Percentiles rank a stretch among this genome's conserved stretches.
These are phyloP conservation scores for Zhengitettix transpicula DNA, from an alignment of 2,888 invertebrate species.

Conservation along the genomic window DNA sequence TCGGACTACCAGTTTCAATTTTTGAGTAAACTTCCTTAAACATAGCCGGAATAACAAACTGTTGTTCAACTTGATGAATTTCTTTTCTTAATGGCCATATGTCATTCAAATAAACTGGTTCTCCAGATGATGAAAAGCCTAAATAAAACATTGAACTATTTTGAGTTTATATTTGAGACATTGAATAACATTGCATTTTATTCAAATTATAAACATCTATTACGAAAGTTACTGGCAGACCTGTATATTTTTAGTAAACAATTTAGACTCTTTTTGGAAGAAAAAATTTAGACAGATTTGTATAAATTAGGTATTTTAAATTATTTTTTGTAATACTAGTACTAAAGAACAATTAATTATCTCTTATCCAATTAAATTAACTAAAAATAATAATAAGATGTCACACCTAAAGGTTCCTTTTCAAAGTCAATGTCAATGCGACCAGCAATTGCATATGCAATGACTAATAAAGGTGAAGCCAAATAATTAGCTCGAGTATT, in stretches of 20 bases:
- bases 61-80: constrained; percentile 76
- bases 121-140: constrained; percentile 51
- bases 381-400: background rate
- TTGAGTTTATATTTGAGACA: background rate
- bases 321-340: too few species aligned
- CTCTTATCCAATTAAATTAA: too few species aligned
- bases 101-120: constrained; percentile 68
- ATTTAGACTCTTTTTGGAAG: too few species aligned
- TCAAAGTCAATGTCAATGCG: constrained; percentile 91
- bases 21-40: constrained; percentile 81
- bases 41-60: constrained; percentile 89
- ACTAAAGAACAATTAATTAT: too few species aligned
- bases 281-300: too few species aligned
- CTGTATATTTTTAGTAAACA: too few species aligned
- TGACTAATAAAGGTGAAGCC: constrained; percentile 91
- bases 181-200: background rate
- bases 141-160: background rate
- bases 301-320: too few species aligned
- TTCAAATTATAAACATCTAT: too few species aligned
- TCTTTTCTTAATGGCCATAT: constrained; percentile 90
- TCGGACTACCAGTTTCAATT: constrained; percentile 67
- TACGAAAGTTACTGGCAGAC: too few species aligned
- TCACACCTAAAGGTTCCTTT: constrained; percentile 60
- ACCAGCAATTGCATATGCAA: constrained; percentile 94
- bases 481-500: constrained; percentile 93